Conservation (phyloP, 2,797 vertebrate genomes). For the Characodon lateralis region DNA sequence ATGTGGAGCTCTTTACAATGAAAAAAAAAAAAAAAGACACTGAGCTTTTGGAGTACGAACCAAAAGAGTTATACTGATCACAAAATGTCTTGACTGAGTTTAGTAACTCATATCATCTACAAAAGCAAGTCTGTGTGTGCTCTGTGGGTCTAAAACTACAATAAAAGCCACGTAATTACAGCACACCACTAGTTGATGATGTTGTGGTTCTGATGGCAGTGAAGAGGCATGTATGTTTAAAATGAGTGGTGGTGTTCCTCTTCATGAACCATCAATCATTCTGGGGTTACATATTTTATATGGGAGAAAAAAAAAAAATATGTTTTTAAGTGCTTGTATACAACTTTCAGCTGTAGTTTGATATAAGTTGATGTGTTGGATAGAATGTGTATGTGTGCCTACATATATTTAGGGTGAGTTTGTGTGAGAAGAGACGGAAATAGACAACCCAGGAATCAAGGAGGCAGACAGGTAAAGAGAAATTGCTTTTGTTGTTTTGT, state of each 20-base stretch:
- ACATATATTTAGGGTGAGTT: neutral
- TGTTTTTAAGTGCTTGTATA: neutral
- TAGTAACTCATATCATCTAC: neutral
- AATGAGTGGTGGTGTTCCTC: slow-evolving; percentile 37
- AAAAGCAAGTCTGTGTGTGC: slow-evolving; percentile 9
- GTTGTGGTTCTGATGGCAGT: slow-evolving; percentile 40
- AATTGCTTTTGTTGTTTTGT: slow-evolving; percentile 34
- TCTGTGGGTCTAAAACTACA: slow-evolving; percentile 18
- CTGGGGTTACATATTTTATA: slow-evolving; percentile 6
- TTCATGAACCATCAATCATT: slow-evolving; percentile 32
- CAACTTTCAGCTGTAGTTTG: neutral
- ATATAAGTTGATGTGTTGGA: neutral
- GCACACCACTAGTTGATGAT: slow-evolving; percentile 27
- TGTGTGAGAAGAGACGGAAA: slow-evolving; percentile 24
- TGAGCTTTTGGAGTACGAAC: neutral
- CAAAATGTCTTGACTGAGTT: neutral
- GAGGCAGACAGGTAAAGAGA: slow-evolving; percentile 35
- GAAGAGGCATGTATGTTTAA: slow-evolving; percentile 39
- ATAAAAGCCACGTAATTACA: slow-evolving; percentile 49
- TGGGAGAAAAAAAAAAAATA: neutral
- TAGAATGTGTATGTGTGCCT: neutral
- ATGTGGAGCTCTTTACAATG: neutral
- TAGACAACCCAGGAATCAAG: slow-evolving; percentile 35
- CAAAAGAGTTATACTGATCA: neutral
- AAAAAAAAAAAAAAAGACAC: neutral